These are phyloP conservation scores for Xylocopa sonorina DNA, from an alignment of 1,140 invertebrate genomes.

Conservation along the genomic window DNA sequence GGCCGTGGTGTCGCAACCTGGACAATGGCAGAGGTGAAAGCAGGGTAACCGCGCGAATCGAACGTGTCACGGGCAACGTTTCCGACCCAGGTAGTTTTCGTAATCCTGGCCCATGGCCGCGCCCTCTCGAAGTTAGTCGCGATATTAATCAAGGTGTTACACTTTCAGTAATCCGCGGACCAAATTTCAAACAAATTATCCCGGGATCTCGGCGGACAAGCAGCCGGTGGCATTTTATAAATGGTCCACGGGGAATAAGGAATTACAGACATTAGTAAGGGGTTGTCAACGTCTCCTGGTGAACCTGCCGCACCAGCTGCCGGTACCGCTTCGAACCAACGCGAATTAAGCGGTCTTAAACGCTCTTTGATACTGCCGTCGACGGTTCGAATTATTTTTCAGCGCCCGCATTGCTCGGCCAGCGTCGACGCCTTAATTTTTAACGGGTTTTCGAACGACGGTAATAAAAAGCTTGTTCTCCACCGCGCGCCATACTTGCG, in stretches of 20 bases:
- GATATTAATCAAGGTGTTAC: constrained; percentile 66
- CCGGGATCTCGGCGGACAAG: constrained; percentile 52
- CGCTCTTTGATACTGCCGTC: constrained; percentile 72
- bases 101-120: constrained; percentile 54
- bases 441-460: constrained; percentile 36
- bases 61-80: constrained; percentile 34
- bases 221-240: constrained; percentile 66
- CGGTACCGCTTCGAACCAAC: constrained; percentile 49
- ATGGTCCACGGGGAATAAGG: constrained; percentile 66
- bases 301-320: constrained; percentile 58
- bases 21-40: constrained; percentile 26
- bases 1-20: neutral
- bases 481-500: neutral
- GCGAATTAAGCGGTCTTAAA: constrained; percentile 72
- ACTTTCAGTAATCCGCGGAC: constrained; percentile 66
- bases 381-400: constrained; percentile 67
- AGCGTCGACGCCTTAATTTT: constrained; percentile 59
- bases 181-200: constrained; percentile 74
- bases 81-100: neutral
- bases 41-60: constrained; percentile 36
- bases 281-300: constrained; percentile 66
- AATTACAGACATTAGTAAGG: constrained; percentile 71
- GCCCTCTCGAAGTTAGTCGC: constrained; percentile 59
- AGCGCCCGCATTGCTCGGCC: constrained; percentile 43
- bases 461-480: constrained; percentile 53